Base-by-base conservation (phyloP, 2,797 vertebrate species). In the Clarias laeviceps region DNA sequence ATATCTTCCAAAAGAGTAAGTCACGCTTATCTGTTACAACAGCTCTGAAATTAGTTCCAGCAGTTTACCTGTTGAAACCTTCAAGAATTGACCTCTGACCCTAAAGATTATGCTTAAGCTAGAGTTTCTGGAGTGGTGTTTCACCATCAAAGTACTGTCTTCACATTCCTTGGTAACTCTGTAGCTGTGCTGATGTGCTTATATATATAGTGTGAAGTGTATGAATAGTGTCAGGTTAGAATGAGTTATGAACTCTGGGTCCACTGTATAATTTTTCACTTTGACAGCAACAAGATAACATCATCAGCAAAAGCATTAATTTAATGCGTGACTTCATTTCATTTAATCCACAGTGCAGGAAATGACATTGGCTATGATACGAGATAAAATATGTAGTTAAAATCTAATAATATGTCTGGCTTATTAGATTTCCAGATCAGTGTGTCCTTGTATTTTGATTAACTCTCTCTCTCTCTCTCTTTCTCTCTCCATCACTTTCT, bases 1-100 rank as follows among this genome's bases (percentile, higher is more conserved):
- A 95, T 99, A 89, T 99, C 98, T 45, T 99, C 98, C 70, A 99
- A 99, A 88, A 93, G 98, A 93, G 98, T 99, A 94, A 94, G 95
- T 91, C 80, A 86, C 29, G 68, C 66, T 40, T 80, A n/a, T 76
- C 64, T 82, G 22, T 50, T 17, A n/a, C 29, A 62, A 15, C 34
- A 59, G 34, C 45, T 80, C 76, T 73, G 40, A 80, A 37, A 68
- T 68, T 66, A 22, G 50, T 59, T 69, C 59, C 17, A 69, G 29
- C 24, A 14, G 24, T 18, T 80, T 27, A 45, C 37, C 37, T 65
- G 61, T 61, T 80, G 34, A 80, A 24, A 18, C 61, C 22, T 80
- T 45, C 37, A 24, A 11, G 15, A 18, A 24, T 45, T 80, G 34
- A 80, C 4, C 32, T 27, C 62, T 34, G 45, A 64, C 14, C 34